Base-by-base conservation (phyloP, 2,113 vertebrate species). In the Oryzias curvinotus region DNA sequence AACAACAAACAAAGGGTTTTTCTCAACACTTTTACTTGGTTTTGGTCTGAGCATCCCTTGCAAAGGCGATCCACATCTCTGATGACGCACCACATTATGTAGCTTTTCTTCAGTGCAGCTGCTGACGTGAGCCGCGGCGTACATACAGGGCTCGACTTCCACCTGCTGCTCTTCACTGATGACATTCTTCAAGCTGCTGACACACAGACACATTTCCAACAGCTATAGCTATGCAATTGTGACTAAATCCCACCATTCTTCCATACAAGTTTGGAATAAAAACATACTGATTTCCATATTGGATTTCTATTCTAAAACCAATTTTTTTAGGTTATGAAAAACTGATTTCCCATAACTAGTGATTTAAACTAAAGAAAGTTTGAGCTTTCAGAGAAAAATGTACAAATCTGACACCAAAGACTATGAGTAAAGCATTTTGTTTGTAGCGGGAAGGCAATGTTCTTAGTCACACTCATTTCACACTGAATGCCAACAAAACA, bases 131-230 rank as follows among this genome's bases (percentile, higher is more conserved):
- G 8, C 53, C 12, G 57, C 5, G 7, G 55, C 18, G 3, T 13
- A 12, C 0, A 23, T 21, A 26, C 26, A 59, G 23, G 81, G 59
- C 43, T 86, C 82, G 3, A 28, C 51, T 68, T 84, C 71, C 49
- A 19, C 52, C 25, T 70, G 56, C 17, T 72, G 74, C 2, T 21
- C 21, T 17, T 74, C 68, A 65, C 2, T 55, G 45, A 73, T 5
- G 1, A 44, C 50, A 53, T 65, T 81, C 47, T 85, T 77, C 56
- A 75, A 54, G 13, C 85, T 89, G 66, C 18, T 73, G 17, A 70
- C 10, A 77, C 15, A 68, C 17, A 78, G 43, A 3, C 7, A 74
- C 17, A 50, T 21, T 21, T 18, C 12, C 12, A 62, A 26, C 25
- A 2, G 3, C 6, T 28, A 2, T 21, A 13, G 19, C 50, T 26